Conservation (phyloP, 2,797 vertebrate species). For the Mareca penelope region DNA sequence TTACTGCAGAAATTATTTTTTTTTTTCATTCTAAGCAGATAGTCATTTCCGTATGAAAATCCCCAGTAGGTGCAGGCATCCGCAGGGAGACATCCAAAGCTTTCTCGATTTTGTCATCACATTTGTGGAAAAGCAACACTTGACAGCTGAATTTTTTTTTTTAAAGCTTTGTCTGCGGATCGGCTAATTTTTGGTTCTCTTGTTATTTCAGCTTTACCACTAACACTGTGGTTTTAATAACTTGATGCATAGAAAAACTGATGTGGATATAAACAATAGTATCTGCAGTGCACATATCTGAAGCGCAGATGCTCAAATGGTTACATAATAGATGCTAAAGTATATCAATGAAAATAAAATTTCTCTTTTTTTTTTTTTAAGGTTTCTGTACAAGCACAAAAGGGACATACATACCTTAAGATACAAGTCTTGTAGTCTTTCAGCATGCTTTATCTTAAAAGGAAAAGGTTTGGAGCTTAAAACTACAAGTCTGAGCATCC, state of each 20-base stretch:
- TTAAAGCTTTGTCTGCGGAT: neutral
- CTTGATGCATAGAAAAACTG: neutral
- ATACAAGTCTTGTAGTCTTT: neutral
- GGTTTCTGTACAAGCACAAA: neutral
- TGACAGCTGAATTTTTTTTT: neutral
- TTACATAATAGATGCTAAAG: neutral
- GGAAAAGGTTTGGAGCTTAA: neutral
- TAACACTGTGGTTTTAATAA: fast-evolving
- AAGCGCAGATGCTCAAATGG: neutral
- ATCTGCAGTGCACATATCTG: neutral
- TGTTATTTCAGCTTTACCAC: neutral
- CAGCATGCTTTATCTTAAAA: neutral
- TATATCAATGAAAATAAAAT: neutral
- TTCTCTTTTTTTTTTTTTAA: neutral
- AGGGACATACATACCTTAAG: neutral
- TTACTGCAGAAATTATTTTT: neutral
- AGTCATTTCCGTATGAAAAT: neutral
- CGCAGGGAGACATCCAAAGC: too few relatives aligned
- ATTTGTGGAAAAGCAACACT: neutral
- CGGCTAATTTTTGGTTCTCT: neutral
- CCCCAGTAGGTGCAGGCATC: neutral
- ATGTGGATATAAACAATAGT: neutral
- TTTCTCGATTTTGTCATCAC: neutral
- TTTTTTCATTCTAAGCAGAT: neutral
- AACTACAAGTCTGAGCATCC: neutral